phyloP scores from a whole-genome alignment of 2,113 vertebrate genomes.

The Crypturellus undulatus region DNA sequence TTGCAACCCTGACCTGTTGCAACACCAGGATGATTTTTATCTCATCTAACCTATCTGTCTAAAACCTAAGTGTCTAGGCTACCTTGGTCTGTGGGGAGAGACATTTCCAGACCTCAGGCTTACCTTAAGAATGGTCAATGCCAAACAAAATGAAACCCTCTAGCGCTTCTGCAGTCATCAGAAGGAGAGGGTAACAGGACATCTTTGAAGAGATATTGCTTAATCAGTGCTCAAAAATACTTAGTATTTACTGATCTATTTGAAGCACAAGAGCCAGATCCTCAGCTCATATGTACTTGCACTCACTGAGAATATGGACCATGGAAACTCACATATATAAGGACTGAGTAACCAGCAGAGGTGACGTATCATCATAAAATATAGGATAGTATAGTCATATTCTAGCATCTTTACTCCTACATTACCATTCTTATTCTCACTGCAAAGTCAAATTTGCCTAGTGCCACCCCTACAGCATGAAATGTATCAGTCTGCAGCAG shows the following conservation, averaged over 20 bases:
- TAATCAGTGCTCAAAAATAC: not conserved
- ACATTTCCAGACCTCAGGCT: not conserved
- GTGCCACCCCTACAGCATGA: not conserved
- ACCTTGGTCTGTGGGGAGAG: not conserved
- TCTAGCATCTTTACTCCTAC: not conserved
- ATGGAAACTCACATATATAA: not conserved
- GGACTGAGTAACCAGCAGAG: not conserved
- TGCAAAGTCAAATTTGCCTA: not conserved
- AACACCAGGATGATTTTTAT: not conserved
- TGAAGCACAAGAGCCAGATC: not conserved
- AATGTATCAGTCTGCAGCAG: not conserved
- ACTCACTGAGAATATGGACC: not conserved
- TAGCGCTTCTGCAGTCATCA: not conserved
- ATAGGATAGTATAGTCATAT: not conserved
- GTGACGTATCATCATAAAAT: not conserved
- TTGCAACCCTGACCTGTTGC: not conserved
- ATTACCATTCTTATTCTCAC: not conserved
- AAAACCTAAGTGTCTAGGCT: not conserved
- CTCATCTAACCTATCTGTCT: not conserved
- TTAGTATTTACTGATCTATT: not conserved
- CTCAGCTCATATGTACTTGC: not conserved
- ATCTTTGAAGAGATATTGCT: not conserved
- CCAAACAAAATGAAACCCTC: not conserved
- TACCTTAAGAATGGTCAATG: not conserved
- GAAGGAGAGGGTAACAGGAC: not conserved